Evolutionary conservation across 2,888 invertebrate genomes (phyloP), one percentile per base, ranked within the genome.

Genomic region (Habrosyne pyritoides): DNA sequence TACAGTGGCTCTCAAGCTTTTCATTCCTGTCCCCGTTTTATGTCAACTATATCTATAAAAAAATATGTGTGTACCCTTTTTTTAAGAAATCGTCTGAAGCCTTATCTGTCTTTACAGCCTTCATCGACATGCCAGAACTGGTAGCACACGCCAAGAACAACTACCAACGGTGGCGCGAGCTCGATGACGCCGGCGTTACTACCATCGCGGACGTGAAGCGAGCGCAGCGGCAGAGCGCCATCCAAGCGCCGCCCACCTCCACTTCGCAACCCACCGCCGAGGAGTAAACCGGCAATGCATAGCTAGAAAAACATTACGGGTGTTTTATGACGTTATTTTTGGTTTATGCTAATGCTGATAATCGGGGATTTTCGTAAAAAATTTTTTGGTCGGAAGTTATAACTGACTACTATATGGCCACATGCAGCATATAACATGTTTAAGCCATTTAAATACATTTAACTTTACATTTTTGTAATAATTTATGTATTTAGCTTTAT

Each of bases 101-200:
- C 10, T 47, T 10, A 14, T 36, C 53, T 53, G 30, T 60, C 55
- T 55, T 3, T 88, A 33, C 33, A 98, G 98, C 96, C 53, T 98
- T 98, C 87, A 96, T 98, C 79, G 98, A 98, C 84, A 96, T 98
- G 94, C 98, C 98, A 0, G 98, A 98, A 86, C 93, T 98, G 67
- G 95, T 98, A 64, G 94, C 94, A 12, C 95, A 97, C 85, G 96
- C 98, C 89, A 94, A 96, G 71, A 93, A 93, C 77, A 99, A 99
- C 91, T 98, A 98, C 89, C 94, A 96, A 56, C 97, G 96, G 83
- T 99, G 99, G 98, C 97, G 97, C 78, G 97, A 97, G 73, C 94
- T 95, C 71, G 96, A 96, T 77, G 96, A 96, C 62, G 95, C 95
- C 65, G 96, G 96, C 52, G 94, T 95, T 69, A 95, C 95, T 60